These are phyloP conservation scores for Mythimna albipuncta DNA, from an alignment of 2,888 invertebrate species.

Conservation along the genomic window DNA sequence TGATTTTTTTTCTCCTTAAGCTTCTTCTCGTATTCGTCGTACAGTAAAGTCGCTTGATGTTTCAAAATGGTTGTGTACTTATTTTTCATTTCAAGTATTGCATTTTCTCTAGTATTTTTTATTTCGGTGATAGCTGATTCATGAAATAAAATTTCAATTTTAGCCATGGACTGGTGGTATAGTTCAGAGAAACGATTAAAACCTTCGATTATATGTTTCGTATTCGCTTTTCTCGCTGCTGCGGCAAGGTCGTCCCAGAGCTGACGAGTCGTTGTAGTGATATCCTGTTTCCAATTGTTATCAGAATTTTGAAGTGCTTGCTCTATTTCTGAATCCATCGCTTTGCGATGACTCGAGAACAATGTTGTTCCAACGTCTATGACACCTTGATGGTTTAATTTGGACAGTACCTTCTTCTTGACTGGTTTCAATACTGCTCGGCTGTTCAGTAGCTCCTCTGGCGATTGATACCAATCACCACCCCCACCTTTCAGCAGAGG, in stretches of 20 bases:
- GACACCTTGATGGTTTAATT: constrained; percentile 78
- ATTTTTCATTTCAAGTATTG: constrained; percentile 74
- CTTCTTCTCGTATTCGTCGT: constrained; percentile 75
- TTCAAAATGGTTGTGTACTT: constrained; percentile 73
- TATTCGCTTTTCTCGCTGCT: constrained; percentile 71
- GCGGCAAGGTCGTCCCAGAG: constrained; percentile 70
- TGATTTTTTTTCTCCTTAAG: constrained; percentile 72
- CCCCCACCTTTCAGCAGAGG: constrained; percentile 84
- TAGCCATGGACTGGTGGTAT: constrained; percentile 73
- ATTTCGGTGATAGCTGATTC: constrained; percentile 78
- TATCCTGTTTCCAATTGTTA: constrained; percentile 73
- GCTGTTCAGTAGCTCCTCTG: constrained; percentile 78
- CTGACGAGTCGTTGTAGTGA: constrained; percentile 64
- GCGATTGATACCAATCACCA: constrained; percentile 81
- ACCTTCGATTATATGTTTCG: constrained; percentile 73
- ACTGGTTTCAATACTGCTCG: constrained; percentile 79
- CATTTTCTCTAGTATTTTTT: constrained; percentile 68
- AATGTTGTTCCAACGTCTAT: constrained; percentile 72
- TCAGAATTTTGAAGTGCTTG: constrained; percentile 73
- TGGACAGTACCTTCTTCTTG: constrained; percentile 72
- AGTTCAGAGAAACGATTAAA: constrained; percentile 76
- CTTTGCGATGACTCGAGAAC: constrained; percentile 68
- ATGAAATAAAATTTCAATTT: constrained; percentile 77
- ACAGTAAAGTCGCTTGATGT: constrained; percentile 77
- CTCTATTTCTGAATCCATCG: constrained; percentile 72